These are phyloP conservation scores for Plagodis pulveraria DNA, from an alignment of 2,888 invertebrate genomes.

Conservation along the genomic window DNA sequence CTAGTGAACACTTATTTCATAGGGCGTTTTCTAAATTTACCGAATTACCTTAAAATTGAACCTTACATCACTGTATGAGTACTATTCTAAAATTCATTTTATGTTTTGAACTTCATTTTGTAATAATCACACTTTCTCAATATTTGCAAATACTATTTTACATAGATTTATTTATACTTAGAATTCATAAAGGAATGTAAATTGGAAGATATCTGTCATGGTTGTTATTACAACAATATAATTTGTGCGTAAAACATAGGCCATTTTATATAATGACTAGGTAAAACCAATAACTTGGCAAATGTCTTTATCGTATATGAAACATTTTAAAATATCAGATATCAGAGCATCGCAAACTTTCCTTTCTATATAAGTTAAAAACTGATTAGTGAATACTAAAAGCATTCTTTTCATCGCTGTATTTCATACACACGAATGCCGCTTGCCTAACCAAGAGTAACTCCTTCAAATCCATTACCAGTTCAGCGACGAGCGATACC, in stretches of 20 bases:
- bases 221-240: slow-evolving; percentile 51
- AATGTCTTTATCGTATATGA: slow-evolving; percentile 36
- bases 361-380: neutral
- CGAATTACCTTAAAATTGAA: slow-evolving; percentile 75
- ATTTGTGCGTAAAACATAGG: slow-evolving; percentile 77
- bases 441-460: neutral
- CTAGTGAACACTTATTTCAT: slow-evolving; percentile 83
- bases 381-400: slow-evolving; percentile 13
- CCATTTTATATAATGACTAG: slow-evolving; percentile 79
- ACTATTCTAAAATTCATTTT: slow-evolving; percentile 67
- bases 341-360: slow-evolving; percentile 11
- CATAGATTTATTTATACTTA: slow-evolving; percentile 33
- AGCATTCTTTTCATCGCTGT: slow-evolving; percentile 13
- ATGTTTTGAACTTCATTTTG: slow-evolving; percentile 75
- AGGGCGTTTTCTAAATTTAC: slow-evolving; percentile 69
- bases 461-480: slow-evolving; percentile 12
- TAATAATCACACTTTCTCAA: slow-evolving; percentile 64
- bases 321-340: slow-evolving; percentile 11
- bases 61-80: slow-evolving; percentile 65
- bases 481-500: slow-evolving; percentile 12
- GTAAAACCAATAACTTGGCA: slow-evolving; percentile 58
- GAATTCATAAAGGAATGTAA: slow-evolving; percentile 72
- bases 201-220: slow-evolving; percentile 67
- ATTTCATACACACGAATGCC: slow-evolving; percentile 22
- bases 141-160: slow-evolving; percentile 30